Base-by-base conservation (phyloP, 2,113 vertebrate genomes). In the Dasyurus viverrinus region DNA sequence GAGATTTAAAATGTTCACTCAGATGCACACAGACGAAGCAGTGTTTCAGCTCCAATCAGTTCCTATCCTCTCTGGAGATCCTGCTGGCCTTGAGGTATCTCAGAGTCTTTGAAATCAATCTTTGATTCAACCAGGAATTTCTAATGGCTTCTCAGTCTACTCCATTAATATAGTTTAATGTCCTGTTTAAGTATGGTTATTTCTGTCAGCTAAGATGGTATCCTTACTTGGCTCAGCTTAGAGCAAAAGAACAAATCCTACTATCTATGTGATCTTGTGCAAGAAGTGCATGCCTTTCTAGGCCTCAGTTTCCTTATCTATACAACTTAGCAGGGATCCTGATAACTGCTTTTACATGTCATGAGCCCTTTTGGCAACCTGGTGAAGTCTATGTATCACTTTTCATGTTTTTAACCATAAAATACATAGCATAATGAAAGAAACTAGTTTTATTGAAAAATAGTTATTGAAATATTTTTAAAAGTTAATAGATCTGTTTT, bases 1-100 rank as follows among this genome's bases (percentile, higher is more conserved):
- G 98, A 99, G 98, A 99, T 98, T 98, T 98, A 98, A 98, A 99
- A 98, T 98, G 97, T 98, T 99, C 98, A 97, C 97, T 98, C 98
- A 98, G 98, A 98, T 97, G 98, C 97, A 98, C 96, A 89, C 97
- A 98, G 97, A 97, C 98, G 97, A 98, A 97, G 97, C 96, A 98
- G 98, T 97, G 97, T 95, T 98, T 98, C 98, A 97, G 97, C 95
- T 98, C 98, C 98, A 98, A 97, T 98, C 98, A 98, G 96, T 96
- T 96, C 95, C 95, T 54, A 0, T 98, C 97, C 98, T 98, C 98
- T 98, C 97, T 94, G 93, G 98, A 98, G 98, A 98, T 89, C n/a
- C 19, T 42, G 93, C 97, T 98, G 97, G 98, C 98, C 98, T 98
- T 98, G 98, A 98, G 98, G 97, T 98, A 98, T 98, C 97, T 97